Evolutionary conservation across 2,888 invertebrate genomes (phyloP).

Genomic region (Eupithecia tripunctaria): DNA sequence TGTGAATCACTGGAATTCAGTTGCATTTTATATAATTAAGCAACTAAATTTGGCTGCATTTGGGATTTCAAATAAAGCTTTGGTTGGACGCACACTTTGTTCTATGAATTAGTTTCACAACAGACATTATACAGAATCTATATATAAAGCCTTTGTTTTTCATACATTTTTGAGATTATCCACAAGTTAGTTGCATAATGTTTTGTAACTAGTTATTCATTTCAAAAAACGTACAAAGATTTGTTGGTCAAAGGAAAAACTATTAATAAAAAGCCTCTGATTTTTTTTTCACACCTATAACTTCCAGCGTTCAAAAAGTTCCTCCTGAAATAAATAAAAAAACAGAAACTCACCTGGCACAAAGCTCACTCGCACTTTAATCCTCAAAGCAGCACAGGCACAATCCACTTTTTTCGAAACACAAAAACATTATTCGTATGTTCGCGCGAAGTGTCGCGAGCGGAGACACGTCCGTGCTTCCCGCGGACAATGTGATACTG

Average conservation of each 20-base stretch:
- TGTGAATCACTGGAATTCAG: too few species aligned
- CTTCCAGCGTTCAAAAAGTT: not conserved
- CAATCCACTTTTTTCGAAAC: constrained; percentile 4
- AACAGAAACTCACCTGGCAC: not conserved
- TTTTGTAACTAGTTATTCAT: not conserved
- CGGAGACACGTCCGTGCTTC: constrained; percentile 10
- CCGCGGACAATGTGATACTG: constrained; percentile 18
- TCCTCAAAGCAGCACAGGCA: not conserved
- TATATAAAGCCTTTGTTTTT: too few species aligned
- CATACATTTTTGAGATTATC: too few species aligned
- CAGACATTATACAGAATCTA: too few species aligned
- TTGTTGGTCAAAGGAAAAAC: too few species aligned
- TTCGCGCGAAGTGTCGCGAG: constrained; percentile 16
- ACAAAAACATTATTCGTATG: constrained; percentile 22
- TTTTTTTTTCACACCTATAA: too few species aligned
- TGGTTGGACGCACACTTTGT: too few species aligned
- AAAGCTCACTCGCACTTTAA: not conserved
- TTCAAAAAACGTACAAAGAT: not conserved
- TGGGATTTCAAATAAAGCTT: too few species aligned
- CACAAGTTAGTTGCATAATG: not conserved
- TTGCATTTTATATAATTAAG: too few species aligned
- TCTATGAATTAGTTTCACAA: too few species aligned
- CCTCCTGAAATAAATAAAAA: not conserved
- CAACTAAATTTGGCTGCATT: too few species aligned
- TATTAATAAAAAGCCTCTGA: too few species aligned